Percentiles rank a stretch among this genome's conserved stretches.
Evolutionary conservation across 2,113 vertebrate genomes (phyloP).

Genomic region (Syngnathus floridae): DNA sequence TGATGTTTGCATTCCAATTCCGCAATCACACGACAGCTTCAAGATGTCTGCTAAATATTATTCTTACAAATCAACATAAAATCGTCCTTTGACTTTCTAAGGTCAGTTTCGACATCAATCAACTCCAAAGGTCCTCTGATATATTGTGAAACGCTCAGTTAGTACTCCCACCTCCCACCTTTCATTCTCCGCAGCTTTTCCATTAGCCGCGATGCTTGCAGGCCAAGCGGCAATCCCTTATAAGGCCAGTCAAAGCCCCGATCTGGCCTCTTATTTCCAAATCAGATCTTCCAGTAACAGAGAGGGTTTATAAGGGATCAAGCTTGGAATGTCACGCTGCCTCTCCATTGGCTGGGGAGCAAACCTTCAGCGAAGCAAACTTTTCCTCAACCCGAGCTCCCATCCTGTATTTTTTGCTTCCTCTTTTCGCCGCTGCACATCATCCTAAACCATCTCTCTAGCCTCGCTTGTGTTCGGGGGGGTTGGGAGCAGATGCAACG

Average conservation of each 20-base stretch:
- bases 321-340: conserved; percentile 4
- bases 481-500: not conserved
- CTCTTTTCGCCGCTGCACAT: not conserved
- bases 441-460: not conserved
- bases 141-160: not conserved
- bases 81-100: not conserved
- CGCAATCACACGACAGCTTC: not conserved
- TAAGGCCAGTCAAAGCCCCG: not conserved
- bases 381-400: not conserved
- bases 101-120: not conserved
- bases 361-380: not conserved
- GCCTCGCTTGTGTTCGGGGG: not conserved
- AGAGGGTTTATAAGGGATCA: conserved; percentile 4
- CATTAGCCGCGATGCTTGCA: not conserved
- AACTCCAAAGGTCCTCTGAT: not conserved
- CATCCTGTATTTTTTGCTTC: not conserved
- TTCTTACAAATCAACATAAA: not conserved
- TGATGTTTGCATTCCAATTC: not conserved
- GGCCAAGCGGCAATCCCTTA: conserved; percentile 1
- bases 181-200: not conserved
- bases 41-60: not conserved
- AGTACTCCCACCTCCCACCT: not conserved
- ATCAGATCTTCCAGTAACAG: conserved; percentile 2
- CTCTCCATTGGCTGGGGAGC: not conserved
- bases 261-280: conserved; percentile 2